A percentile compares a stretch with the other conserved stretches of the same genome.
Evolutionary conservation across 2,888 invertebrate species (phyloP).

Genomic region (Gastrophysa polygoni): DNA sequence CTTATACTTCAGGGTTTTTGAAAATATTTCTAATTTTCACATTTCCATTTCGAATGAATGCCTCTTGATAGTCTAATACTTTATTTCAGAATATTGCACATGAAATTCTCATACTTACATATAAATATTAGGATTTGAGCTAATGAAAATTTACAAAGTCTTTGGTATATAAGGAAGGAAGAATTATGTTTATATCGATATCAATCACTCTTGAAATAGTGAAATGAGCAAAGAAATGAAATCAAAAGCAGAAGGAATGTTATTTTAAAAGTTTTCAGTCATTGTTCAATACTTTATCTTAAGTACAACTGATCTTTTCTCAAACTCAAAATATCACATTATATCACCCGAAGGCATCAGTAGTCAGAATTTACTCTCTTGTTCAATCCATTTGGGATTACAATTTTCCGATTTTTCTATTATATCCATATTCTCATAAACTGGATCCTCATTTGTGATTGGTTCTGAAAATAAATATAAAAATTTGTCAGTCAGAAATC

Average conservation of each 20-base stretch:
- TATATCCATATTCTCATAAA: constrained; percentile 48
- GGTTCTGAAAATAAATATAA: constrained; percentile 15
- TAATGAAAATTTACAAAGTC: too few species aligned
- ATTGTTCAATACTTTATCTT: not conserved
- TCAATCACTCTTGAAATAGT: too few species aligned
- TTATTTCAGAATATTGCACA: not conserved
- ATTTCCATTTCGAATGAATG: too few species aligned
- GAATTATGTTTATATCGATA: too few species aligned
- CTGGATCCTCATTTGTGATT: constrained; percentile 36
- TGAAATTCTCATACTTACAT: not conserved
- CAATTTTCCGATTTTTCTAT: constrained; percentile 29
- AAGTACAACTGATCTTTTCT: not conserved
- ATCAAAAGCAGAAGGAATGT: too few species aligned
- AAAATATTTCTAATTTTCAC: too few species aligned
- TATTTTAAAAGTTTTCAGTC: not conserved
- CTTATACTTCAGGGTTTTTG: too few species aligned
- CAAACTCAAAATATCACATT: constrained; percentile 7
- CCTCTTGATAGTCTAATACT: not conserved
- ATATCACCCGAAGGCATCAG: constrained; percentile 15
- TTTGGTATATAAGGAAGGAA: too few species aligned
- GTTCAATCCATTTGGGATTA: constrained; percentile 26
- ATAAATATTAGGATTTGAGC: not conserved
- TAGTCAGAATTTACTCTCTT: constrained; percentile 38
- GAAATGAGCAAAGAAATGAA: too few species aligned
- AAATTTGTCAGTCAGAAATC: too few species aligned